Base-by-base conservation (phyloP, 2,113 vertebrate species). In the Psettodes erumei region DNA sequence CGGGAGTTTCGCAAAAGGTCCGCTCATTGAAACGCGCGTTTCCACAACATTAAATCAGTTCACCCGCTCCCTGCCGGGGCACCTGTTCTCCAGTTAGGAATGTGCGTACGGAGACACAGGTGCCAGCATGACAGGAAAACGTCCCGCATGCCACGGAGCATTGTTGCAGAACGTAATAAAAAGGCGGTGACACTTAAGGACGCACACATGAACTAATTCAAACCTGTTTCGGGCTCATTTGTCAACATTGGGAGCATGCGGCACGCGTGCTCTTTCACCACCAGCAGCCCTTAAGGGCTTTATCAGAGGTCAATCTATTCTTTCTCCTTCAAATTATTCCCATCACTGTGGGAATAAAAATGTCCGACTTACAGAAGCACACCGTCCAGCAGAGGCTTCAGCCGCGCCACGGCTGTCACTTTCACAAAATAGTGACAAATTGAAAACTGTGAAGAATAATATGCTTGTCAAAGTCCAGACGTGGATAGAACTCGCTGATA, bases 381-480 rank as follows among this genome's bases (percentile, higher is more conserved):
- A 64, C 47, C 28, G 28, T 8, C 54, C 54, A 68, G 70, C 27
- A 47, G 63, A 75, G 65, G 55, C 65, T 37, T 71, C 30, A 42
- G 47, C 42, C 21, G 19, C 0, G 6, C 23, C 65, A 51, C 15
- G 2, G 60, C 55, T 85, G 84, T 77, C 81, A 84, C 61, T 79
- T 79, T 59, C 3, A 53, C 47, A 79, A 78, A 83, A 87, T 51
- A 61, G 60, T 79, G 79, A 86, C 72, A 66, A 73, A 88, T 79
- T 66, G 79, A 74, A 73, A 53, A 77, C 56, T 50, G 73, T 67
- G 66, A 83, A 86, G 83, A 86, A 69, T 79, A 89, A 83, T 71
- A 67, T 15, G 73, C 79, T 64, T 77, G 83, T 86, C 75, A 79
- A 58, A 82, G 55, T 74, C 54, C 25, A 63, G 50, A 68, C 32